These are phyloP conservation scores for Alfaro cultratus DNA, from an alignment of 2,797 vertebrate genomes.

Conservation along the genomic window DNA sequence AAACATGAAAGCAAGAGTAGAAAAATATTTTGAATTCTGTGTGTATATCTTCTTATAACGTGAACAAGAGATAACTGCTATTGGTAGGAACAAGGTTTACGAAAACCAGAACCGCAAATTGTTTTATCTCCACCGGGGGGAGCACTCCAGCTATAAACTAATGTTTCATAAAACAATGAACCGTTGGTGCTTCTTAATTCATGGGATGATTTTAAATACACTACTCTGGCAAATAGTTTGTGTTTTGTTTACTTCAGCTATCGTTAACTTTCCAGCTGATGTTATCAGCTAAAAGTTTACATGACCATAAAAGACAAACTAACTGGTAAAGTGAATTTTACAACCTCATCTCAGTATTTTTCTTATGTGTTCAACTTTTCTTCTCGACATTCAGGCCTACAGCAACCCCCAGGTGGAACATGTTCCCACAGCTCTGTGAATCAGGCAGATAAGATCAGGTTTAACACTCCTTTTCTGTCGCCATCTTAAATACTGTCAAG, in stretches of 20 bases:
- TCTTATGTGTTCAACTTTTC: background rate
- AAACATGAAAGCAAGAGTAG: background rate
- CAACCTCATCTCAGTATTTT: background rate
- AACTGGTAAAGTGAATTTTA: background rate
- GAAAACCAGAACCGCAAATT: background rate
- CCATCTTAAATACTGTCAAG: background rate
- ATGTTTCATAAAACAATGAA: background rate
- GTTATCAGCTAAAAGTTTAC: background rate
- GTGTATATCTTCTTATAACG: background rate
- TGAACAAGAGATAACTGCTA: background rate
- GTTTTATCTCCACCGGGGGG: background rate
- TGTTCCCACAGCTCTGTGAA: background rate
- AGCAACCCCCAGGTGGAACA: background rate
- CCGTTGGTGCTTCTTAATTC: background rate
- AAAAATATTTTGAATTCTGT: background rate
- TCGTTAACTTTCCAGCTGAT: background rate
- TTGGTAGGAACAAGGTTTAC: background rate
- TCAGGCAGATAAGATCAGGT: background rate
- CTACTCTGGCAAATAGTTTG: background rate
- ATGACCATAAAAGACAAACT: background rate
- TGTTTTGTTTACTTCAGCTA: background rate
- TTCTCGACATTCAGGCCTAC: background rate
- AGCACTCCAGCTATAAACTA: too few relatives aligned
- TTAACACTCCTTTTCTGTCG: background rate
- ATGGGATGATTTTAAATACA: background rate